Conservation (phyloP, 2,888 invertebrate genomes). For the Acanthosepion esculentum region DNA sequence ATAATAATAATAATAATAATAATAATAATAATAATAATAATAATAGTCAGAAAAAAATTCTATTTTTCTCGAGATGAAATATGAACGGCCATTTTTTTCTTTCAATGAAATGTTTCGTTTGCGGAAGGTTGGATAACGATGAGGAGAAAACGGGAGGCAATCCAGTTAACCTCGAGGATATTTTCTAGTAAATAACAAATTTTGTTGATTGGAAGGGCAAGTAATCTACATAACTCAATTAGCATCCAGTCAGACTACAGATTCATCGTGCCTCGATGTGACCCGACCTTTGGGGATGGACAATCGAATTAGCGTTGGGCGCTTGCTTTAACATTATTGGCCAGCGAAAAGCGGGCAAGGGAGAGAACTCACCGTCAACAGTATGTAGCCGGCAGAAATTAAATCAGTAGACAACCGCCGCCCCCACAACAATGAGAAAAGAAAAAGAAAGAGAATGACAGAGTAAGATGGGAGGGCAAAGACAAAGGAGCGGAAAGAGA, state of each 20-base stretch:
- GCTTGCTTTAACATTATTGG: background rate
- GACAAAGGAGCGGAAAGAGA: background rate
- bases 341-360: background rate
- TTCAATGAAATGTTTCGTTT: background rate
- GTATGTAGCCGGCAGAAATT: background rate
- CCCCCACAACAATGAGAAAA: background rate
- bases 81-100: background rate
- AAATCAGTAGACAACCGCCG: background rate
- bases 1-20: background rate
- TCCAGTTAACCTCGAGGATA: constrained; percentile 1
- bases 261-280: constrained; percentile 21
- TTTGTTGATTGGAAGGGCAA: constrained; percentile 33
- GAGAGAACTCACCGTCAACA: background rate
- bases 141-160: background rate
- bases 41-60: background rate
- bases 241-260: constrained; percentile 33
- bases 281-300: constrained; percentile 13
- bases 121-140: background rate
- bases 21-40: background rate
- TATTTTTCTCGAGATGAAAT: background rate
- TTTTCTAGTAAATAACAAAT: constrained; percentile 33
- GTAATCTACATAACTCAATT: constrained; percentile 33
- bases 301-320: background rate
- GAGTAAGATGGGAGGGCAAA: background rate
- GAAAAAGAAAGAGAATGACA: background rate